Evolutionary conservation across 1,140 invertebrate species (phyloP).

Genomic region (Neotoxoptera formosana): DNA sequence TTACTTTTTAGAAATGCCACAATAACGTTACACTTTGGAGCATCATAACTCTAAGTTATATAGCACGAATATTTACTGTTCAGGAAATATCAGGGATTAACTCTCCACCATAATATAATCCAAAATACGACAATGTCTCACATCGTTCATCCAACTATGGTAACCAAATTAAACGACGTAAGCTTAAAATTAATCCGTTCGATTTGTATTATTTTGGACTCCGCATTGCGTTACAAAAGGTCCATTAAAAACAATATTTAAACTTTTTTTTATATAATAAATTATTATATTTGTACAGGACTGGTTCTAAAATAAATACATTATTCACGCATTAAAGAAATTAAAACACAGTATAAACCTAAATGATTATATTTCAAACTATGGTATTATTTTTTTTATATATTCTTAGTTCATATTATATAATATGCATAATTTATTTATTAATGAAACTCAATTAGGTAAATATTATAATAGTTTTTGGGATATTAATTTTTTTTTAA

Average conservation of each 20-base stretch:
- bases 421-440: not conserved
- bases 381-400: not conserved
- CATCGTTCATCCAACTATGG: not conserved
- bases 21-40: not conserved
- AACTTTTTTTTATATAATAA: not conserved
- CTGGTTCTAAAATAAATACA: no score
- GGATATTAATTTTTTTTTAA: not conserved
- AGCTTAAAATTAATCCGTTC: constrained; percentile 20
- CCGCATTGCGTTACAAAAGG: not conserved
- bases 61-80: not conserved
- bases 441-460: not conserved
- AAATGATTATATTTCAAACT: not conserved
- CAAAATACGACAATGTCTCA: not conserved
- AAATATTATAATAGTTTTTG: not conserved
- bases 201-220: constrained; percentile 38
- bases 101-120: constrained; percentile 1
- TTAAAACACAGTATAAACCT: not conserved
- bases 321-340: not conserved
- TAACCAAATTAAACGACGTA: constrained; percentile 17
- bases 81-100: constrained; percentile 28
- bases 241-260: no score
- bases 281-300: not conserved
- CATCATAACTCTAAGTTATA: not conserved
- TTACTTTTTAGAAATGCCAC: not conserved
- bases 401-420: not conserved